Percentiles rank a stretch among this genome's conserved stretches.
These are phyloP conservation scores for Trimorus sp. DNA, from an alignment of 2,888 invertebrate genomes.

Conservation along the genomic window DNA sequence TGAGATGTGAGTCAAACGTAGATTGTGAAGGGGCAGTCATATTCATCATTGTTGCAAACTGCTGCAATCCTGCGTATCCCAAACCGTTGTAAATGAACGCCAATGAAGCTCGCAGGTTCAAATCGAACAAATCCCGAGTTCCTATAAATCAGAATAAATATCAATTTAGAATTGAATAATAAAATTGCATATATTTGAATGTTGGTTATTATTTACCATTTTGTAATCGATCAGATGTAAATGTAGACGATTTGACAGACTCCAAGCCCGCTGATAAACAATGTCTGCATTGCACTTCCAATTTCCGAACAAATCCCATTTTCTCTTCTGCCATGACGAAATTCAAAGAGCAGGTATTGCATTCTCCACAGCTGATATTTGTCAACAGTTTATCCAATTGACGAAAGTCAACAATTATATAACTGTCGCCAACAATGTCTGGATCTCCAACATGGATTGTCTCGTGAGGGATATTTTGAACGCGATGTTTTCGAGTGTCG, in stretches of 20 bases:
- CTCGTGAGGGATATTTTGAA: slow-evolving; percentile 5
- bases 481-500: slow-evolving; percentile 12
- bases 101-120: slow-evolving; percentile 23
- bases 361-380: slow-evolving; percentile 8
- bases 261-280: slow-evolving; percentile 4
- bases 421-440: slow-evolving; percentile 11
- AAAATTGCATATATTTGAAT: too few species aligned
- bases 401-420: slow-evolving; percentile 24
- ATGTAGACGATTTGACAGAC: slow-evolving; percentile 10
- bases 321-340: slow-evolving; percentile 1
- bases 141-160: too few species aligned
- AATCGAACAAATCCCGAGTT: slow-evolving; percentile 4
- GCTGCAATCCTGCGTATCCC: slow-evolving; percentile 26
- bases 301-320: slow-evolving; percentile 8
- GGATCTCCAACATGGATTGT: slow-evolving; percentile 1
- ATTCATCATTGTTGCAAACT: slow-evolving; percentile 27
- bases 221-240: slow-evolving; percentile 12
- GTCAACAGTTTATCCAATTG: slow-evolving; percentile 19
- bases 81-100: slow-evolving; percentile 30
- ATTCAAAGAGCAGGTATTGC: slow-evolving; percentile 2
- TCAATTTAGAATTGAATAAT: too few species aligned
- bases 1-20: slow-evolving; percentile 24
- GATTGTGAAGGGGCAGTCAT: slow-evolving; percentile 20
- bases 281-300: slow-evolving; percentile 8
- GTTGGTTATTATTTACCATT: background rate